Evolutionary conservation across 2,888 invertebrate species (phyloP).

Genomic region (Theretra japonica): DNA sequence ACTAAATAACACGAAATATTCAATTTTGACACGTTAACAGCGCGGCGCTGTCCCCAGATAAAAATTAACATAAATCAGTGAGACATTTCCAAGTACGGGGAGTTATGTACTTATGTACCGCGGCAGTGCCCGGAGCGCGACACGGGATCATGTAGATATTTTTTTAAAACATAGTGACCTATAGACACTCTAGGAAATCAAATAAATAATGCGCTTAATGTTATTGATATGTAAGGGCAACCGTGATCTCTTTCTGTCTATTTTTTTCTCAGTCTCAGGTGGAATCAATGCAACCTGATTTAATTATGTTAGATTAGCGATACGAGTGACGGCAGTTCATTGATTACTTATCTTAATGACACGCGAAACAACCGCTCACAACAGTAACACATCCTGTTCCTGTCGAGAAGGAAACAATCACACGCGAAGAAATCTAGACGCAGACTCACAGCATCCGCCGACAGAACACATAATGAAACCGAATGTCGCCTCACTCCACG

Average conservation of each 20-base stretch:
- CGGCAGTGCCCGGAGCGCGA: not conserved
- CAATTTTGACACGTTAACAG: constrained; percentile 50
- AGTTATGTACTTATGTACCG: constrained; percentile 35
- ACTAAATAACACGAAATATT: constrained; percentile 51
- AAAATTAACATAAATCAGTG: constrained; percentile 48
- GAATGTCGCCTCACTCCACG: not conserved
- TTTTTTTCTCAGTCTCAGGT: no score
- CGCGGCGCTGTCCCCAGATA: constrained; percentile 41
- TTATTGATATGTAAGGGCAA: no score
- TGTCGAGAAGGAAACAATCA: not conserved
- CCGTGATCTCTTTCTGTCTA: no score
- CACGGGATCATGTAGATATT: no score
- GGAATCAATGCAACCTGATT: no score
- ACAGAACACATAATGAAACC: not conserved
- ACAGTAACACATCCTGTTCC: constrained; percentile 3
- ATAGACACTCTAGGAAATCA: no score
- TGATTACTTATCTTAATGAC: not conserved
- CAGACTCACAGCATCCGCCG: not conserved
- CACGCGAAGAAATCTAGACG: not conserved
- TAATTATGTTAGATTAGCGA: no score
- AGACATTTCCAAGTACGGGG: constrained; percentile 44
- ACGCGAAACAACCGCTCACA: not conserved
- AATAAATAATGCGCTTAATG: no score
- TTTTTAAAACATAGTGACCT: no score
- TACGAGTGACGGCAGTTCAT: no score